Base-by-base conservation (phyloP, 2,888 invertebrate genomes). In the Metalampra italica region DNA sequence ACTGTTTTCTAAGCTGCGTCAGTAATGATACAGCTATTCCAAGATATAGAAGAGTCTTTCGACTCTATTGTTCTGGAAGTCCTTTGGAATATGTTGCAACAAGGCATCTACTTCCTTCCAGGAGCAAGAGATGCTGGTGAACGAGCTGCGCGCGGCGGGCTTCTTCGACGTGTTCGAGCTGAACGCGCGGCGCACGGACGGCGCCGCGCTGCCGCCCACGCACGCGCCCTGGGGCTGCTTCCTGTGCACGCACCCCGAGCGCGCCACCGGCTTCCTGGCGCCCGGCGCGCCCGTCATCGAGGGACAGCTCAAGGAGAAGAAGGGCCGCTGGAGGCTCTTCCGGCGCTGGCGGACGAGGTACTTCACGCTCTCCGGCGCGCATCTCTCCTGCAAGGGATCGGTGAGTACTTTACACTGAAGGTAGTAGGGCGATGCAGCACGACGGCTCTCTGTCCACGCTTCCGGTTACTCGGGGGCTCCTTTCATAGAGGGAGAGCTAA, bases 111-210 rank as follows among this genome's bases (percentile, higher is more conserved):
- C n/a, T n/a, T n/a, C n/a, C n/a, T n/a, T n/a, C n/a, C n/a, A 94
- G 93, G 97, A 97, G 70, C 97, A 97, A 78, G 97, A 97, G 71
- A 91, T 94, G 65, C 82, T 98, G 42, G 88, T 97, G 39, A 94
- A 94, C 77, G 98, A 98, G 86, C 86, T 98, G 43, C 92, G 97
- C 13, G 93, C 94, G 62, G 93, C 94, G 3, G 95, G 97, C 0
- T 97, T 96, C 86, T 96, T 97, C 82, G 98, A 98, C 83, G 96
- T 97, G 45, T 98, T 98, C 82, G 96, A 97, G 82, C 93, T 96
- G 66, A 92, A 50, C 51, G 83, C 57, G 82, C 90, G 68, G 70
- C 88, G 72, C 52, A 86, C 53, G 79, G 67, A 66, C 47, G 69
- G 62, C 13, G 67, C 62, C 7, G 55, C 60, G 4, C 49, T 64